These are phyloP conservation scores for Florisuga fusca DNA, from an alignment of 2,797 vertebrate genomes.

Conservation along the genomic window DNA sequence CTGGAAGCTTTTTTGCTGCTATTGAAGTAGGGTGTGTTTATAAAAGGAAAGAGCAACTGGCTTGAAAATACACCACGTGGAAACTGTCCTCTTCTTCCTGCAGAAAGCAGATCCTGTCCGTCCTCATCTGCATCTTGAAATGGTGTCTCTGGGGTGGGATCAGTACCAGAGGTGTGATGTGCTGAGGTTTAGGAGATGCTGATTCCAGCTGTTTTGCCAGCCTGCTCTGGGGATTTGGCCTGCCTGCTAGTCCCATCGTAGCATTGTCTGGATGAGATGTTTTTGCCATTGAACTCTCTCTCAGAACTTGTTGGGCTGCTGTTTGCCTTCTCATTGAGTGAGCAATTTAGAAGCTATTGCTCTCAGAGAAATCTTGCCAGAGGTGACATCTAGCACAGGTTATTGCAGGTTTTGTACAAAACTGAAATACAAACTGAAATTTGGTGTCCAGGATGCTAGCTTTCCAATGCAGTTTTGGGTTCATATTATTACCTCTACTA, in stretches of 20 bases:
- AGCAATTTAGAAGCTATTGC: not conserved
- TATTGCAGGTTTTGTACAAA: not conserved
- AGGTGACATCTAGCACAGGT: not conserved
- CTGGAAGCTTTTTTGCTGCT: not conserved
- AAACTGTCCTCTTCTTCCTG: not conserved
- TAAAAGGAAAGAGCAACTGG: not conserved
- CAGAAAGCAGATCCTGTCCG: not conserved
- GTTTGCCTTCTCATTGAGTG: fast-evolving
- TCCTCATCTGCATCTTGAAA: not conserved
- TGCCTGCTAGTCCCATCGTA: not conserved
- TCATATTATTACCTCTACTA: not conserved
- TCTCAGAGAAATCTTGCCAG: not conserved
- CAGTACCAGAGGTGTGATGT: no score
- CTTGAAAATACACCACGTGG: not conserved
- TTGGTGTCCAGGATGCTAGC: not conserved
- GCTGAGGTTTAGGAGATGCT: not conserved
- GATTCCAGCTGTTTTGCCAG: not conserved
- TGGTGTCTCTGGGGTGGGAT: not conserved
- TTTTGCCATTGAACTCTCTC: not conserved
- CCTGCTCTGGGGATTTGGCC: not conserved
- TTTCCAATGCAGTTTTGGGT: not conserved
- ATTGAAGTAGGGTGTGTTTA: not conserved
- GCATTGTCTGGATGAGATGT: not conserved
- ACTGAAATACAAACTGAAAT: not conserved
- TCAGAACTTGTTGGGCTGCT: not conserved